Percentiles rank a stretch among this genome's conserved stretches.
These are phyloP conservation scores for Steromphala cineraria DNA, from an alignment of 2,888 invertebrate genomes.

Conservation along the genomic window DNA sequence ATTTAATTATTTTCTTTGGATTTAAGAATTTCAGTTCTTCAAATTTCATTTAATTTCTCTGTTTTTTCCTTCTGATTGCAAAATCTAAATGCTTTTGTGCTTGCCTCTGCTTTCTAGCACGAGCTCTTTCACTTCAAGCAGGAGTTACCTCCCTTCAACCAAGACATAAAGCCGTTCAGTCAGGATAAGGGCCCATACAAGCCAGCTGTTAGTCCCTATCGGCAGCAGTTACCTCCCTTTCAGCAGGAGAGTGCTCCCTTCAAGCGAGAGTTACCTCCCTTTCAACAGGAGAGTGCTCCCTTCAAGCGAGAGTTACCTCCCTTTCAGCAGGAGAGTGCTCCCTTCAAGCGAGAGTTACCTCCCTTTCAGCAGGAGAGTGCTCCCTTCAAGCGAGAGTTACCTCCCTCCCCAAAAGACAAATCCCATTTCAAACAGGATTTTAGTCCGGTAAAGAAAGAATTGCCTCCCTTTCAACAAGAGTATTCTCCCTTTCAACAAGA, in stretches of 20 bases:
- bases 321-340: not conserved
- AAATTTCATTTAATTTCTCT: not conserved
- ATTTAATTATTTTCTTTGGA: not conserved
- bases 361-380: not conserved
- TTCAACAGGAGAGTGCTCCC: too few relatives aligned
- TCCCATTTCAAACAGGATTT: too few relatives aligned
- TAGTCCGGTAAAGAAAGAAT: too few relatives aligned
- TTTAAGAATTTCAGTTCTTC: not conserved
- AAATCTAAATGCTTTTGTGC: slow-evolving; percentile 2
- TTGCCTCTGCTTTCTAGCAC: slow-evolving; percentile 16
- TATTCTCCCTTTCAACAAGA: not conserved
- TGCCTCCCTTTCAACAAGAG: not conserved
- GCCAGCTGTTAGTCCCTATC: too few relatives aligned
- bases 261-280: not conserved
- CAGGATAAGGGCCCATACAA: too few relatives aligned
- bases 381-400: not conserved
- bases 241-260: not conserved
- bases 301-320: too few relatives aligned
- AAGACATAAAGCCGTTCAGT: too few relatives aligned
- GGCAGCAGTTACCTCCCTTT: not conserved
- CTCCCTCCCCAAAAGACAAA: too few relatives aligned
- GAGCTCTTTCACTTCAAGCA: slow-evolving; percentile 4
- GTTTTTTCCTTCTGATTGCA: not conserved
- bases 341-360: not conserved
- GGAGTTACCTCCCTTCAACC: not conserved